Conservation (phyloP, 2,797 vertebrate genomes). For the Danio jaintianensis region DNA sequence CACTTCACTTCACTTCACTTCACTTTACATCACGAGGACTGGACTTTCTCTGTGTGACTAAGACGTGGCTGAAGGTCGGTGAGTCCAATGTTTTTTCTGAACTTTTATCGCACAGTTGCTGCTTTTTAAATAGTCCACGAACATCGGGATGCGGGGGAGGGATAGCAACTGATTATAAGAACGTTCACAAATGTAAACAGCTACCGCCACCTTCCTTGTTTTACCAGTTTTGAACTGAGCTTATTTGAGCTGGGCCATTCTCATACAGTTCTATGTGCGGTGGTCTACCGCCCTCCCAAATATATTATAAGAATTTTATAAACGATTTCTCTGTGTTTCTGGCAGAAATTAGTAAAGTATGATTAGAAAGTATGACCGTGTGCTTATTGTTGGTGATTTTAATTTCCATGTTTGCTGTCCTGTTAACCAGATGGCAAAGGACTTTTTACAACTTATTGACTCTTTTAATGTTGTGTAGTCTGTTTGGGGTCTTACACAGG, state of each 20-base stretch:
- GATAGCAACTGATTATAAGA: neutral
- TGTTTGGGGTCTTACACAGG: neutral
- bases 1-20: too few relatives aligned
- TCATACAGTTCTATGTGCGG: neutral
- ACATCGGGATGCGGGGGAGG: neutral
- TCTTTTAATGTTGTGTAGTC: neutral
- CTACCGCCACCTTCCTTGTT: neutral
- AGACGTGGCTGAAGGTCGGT: neutral
- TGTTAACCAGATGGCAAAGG: neutral
- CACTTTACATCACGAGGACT: too few relatives aligned
- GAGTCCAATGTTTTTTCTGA: neutral
- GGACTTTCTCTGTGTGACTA: neutral
- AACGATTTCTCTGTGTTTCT: constrained; percentile 6
- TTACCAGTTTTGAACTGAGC: constrained; percentile 1
- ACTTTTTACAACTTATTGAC: neutral
- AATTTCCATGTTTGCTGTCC: neutral
- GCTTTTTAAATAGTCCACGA: neutral
- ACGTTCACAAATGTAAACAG: neutral
- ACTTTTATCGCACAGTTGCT: neutral
- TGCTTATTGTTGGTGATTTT: too few relatives aligned
- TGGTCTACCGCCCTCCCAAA: constrained; percentile 16
- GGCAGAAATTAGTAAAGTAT: too few relatives aligned
- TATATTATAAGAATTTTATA: neutral
- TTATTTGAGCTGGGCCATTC: neutral
- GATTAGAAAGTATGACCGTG: neutral